Percentiles rank a stretch among this genome's conserved stretches.
Evolutionary conservation across 1,140 invertebrate species (phyloP).

Genomic region (Campoletis sonorensis): DNA sequence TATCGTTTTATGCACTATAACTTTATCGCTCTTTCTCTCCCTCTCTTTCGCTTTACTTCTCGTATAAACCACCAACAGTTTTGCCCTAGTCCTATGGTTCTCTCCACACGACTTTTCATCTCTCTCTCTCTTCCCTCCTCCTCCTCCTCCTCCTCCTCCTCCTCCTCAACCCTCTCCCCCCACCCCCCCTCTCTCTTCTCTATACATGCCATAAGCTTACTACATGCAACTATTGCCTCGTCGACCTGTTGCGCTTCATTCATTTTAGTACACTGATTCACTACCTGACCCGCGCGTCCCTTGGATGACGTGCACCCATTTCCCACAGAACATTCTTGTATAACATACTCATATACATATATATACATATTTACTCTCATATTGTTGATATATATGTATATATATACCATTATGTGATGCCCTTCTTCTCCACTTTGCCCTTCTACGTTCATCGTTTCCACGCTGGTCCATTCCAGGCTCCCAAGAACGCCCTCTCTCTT

Average conservation of each 20-base stretch:
- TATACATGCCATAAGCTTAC: slow-evolving; percentile 57
- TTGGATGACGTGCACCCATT: slow-evolving; percentile 53
- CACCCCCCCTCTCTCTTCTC: not conserved
- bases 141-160: not conserved
- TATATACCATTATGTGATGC: not conserved
- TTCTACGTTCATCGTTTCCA: slow-evolving; percentile 3
- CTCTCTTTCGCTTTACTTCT: slow-evolving; percentile 1
- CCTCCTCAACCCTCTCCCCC: too few species aligned
- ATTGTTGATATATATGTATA: too few species aligned
- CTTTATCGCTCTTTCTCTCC: slow-evolving; percentile 27
- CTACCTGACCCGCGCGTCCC: slow-evolving; percentile 62
- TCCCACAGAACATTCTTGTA: slow-evolving; percentile 18
- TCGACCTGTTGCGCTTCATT: slow-evolving; percentile 69
- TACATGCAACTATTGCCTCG: slow-evolving; percentile 63
- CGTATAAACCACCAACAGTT: slow-evolving; percentile 43
- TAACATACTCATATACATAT: not conserved
- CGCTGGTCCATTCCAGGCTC: not conserved
- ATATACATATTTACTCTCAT: not conserved
- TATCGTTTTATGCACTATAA: slow-evolving; percentile 13
- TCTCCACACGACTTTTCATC: slow-evolving; percentile 9
- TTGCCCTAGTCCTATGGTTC: slow-evolving; percentile 35
- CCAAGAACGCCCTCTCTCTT: not conserved
- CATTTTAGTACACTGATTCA: slow-evolving; percentile 68
- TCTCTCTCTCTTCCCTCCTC: not conserved
- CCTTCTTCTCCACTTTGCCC: not conserved